Percentiles rank a stretch among this genome's conserved stretches.
These are phyloP conservation scores for Dysidea cf. avara DNA, from an alignment of 37 sponge, comb jelly and placozoan genomes.

Conservation along the genomic window DNA sequence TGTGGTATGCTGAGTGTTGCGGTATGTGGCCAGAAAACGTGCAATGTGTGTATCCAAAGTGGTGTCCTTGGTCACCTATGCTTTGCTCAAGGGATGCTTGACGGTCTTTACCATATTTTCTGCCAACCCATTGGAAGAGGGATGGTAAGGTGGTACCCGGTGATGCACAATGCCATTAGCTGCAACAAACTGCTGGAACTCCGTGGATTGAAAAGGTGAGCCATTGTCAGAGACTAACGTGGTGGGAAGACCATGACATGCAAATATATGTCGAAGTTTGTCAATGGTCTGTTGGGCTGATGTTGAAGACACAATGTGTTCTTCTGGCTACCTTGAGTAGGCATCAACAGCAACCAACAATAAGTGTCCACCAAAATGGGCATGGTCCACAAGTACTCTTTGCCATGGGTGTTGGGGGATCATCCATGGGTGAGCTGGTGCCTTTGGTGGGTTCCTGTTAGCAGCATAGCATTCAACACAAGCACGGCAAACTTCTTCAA, in stretches of 20 bases:
- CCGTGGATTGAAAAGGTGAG: constrained; percentile 25
- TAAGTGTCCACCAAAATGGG: constrained; percentile 38
- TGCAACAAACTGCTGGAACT: constrained; percentile 28
- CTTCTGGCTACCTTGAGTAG: constrained; percentile 50
- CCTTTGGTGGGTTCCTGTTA: too few relatives aligned
- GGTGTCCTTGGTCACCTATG: too few relatives aligned
- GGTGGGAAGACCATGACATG: constrained; percentile 38
- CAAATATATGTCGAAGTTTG: constrained; percentile 43
- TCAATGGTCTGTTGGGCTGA: constrained; percentile 46
- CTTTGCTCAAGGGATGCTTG: too few relatives aligned
- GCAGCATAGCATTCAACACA: not conserved
- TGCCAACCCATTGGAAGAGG: too few relatives aligned
- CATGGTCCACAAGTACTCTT: constrained; percentile 36
- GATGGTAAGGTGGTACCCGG: too few relatives aligned
- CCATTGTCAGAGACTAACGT: constrained; percentile 37
- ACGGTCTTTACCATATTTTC: too few relatives aligned
- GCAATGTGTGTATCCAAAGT: too few relatives aligned
- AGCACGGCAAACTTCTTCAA: too few relatives aligned
- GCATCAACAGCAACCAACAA: constrained; percentile 47
- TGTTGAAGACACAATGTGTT: constrained; percentile 39
- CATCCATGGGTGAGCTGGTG: too few relatives aligned
- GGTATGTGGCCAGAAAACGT: too few relatives aligned
- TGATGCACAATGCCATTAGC: constrained; percentile 30
- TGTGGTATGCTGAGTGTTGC: too few relatives aligned
- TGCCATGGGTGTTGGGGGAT: too few relatives aligned